Base-by-base conservation (phyloP, 2,888 invertebrate genomes). In the Cinara cedri region DNA sequence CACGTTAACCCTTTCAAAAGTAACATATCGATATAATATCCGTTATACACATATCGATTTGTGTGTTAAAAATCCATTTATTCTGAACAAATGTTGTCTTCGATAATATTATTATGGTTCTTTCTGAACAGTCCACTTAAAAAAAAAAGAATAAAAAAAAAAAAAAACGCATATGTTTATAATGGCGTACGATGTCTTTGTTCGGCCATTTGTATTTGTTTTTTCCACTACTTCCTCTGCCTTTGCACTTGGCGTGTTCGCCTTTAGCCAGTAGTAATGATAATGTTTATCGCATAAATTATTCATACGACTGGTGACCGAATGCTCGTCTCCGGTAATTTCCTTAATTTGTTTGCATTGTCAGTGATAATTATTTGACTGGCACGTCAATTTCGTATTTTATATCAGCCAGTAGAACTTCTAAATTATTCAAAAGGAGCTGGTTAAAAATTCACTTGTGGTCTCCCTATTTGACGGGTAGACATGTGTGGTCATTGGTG, bases 291-390 rank as follows among this genome's bases (percentile, higher is more conserved):
- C 16, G 46, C 46, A 68, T 76, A 76, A 66, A 76, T 76, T 76
- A 76, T 76, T 76, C 76, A 76, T 24, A 14, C 34, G 16, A 63
- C 19, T 8, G 10, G 51, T 42, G 6, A 63, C 42, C 54, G 44
- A 54, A 54, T 65, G 65, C n/a, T 24, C 44, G 65, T 24, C 63
- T 42, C 6, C 51, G 3, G 51, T 63, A 74, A 75, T 65, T 75
- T 51, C 54, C 51, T 54, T 65, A 75, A 75, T 75, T 75, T 75
- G 65, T 75, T 65, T 75, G 44, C 65, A 21, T 24, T 54, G 19
- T 44, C 34, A 13, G 75, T 65, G 65, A 75, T 74, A 63, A 74
- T 74, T 63, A 74, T 63, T 51, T 63, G 51, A 51, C 21, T 51
- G 24, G 42, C 19, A 75, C 46, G 65, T 75, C 65, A 65, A 65